Base-by-base conservation (phyloP, 2,797 vertebrate species). In the Glossophaga mutica region DNA sequence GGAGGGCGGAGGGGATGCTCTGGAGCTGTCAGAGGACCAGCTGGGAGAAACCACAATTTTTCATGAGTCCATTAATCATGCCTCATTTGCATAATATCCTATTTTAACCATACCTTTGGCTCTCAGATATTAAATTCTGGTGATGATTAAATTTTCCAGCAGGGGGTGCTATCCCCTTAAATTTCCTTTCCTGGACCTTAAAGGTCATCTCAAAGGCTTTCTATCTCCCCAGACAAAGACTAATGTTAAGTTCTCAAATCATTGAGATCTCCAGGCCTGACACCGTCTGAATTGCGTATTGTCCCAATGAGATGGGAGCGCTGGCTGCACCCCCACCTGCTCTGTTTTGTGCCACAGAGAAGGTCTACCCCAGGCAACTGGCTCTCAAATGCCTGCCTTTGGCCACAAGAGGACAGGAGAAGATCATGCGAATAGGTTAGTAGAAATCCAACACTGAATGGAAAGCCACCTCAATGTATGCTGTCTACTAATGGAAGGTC, bases 121-220 rank as follows among this genome's bases (percentile, higher is more conserved):
- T 55, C 16, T 22, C 44, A 21, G 22, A 18, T 57, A 42, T 10
- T n/a, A 55, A 62, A 73, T 68, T 73, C n/a, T 26, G 46, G 74
- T 73, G 9, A 44, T 88, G 79, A 95, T 84, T 77, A 83, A 82
- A 71, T 59, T 34, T 24, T 96, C 96, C 97, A 96, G 97, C 90
- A 97, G 96, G 95, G 96, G 96, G 91, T 84, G 96, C 94, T 76
- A 86, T 92, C 9, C 15, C 85, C 95, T 84, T 34, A 97, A 84
- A 84, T 95, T 97, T 97, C 46, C 55, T 92, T 88, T 86, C n/a
- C 73, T 79, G 70, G 70, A 34, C 42, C 24, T 0, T 85, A 67
- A 78, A 92, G 94, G 87, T 90, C 90, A 88, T 78, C 83, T 86
- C 19, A 42, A 87, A 92, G 67, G 68, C 22, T 95, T 79, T 50